Conservation (phyloP, 2,113 vertebrate species). For the Callorhinus ursinus region DNA sequence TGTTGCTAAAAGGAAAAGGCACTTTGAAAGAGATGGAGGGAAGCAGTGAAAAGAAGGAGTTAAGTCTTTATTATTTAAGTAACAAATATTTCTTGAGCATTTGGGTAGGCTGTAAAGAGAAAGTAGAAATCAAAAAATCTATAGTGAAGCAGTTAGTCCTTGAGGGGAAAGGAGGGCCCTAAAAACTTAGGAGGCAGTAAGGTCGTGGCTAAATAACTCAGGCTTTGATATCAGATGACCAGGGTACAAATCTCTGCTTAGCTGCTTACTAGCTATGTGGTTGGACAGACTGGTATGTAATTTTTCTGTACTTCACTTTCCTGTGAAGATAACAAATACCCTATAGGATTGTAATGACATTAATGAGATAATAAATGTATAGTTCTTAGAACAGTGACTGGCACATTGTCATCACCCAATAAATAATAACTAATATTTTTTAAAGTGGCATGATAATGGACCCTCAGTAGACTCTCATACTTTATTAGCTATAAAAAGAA, state of each 20-base stretch:
- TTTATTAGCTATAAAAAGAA: conserved; percentile 37
- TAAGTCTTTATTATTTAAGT: conserved; percentile 30
- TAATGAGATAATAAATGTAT: conserved; percentile 9
- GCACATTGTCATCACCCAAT: background rate
- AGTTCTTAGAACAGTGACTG: background rate
- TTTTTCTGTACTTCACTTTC: conserved; percentile 12
- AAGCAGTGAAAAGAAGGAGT: background rate
- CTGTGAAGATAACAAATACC: background rate
- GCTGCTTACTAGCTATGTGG: background rate
- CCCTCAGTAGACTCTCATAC: background rate
- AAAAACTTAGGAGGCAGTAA: background rate
- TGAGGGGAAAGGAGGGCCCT: background rate
- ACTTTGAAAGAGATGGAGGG: background rate
- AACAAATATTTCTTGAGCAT: conserved; percentile 52
- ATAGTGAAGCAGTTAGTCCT: background rate
- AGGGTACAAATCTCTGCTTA: background rate
- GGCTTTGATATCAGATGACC: background rate
- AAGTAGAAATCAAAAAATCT: background rate
- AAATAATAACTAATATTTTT: conserved; percentile 49
- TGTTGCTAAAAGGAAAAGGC: conserved; percentile 12
- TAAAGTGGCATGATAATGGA: background rate
- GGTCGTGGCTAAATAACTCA: background rate
- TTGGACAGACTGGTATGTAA: background rate
- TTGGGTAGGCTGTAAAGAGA: conserved; percentile 40
- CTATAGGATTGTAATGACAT: background rate